A percentile compares a stretch with the other conserved stretches of the same genome.
phyloP scores from a whole-genome alignment of 2,888 invertebrate genomes.

The Callosobruchus maculatus region DNA sequence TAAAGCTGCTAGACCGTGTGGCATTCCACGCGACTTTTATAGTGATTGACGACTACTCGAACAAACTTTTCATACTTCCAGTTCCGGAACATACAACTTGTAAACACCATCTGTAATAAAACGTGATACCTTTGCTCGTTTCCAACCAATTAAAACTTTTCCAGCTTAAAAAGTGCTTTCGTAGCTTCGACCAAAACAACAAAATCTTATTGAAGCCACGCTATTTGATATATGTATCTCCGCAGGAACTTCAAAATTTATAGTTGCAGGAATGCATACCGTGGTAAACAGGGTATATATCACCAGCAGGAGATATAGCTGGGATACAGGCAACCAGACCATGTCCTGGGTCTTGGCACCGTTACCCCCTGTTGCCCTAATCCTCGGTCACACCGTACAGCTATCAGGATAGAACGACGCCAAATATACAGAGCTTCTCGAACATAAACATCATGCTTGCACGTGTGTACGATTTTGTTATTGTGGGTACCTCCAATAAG shows the following conservation, averaged over 20 bases:
- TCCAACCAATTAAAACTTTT: not conserved
- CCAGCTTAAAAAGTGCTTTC: not conserved
- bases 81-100: not conserved
- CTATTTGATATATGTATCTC: not conserved
- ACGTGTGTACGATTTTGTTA: too few species aligned
- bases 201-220: not conserved
- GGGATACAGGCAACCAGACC: not conserved
- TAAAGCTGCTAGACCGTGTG: too few species aligned
- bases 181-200: not conserved
- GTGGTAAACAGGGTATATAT: not conserved
- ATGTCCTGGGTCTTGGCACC: not conserved
- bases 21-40: too few species aligned
- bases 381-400: not conserved
- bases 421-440: not conserved
- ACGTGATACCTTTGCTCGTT: not conserved
- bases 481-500: too few species aligned
- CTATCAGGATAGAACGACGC: not conserved
- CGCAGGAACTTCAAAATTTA: not conserved
- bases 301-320: not conserved
- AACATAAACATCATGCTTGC: too few species aligned
- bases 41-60: not conserved
- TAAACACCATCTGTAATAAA: not conserved
- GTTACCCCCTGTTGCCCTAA: not conserved
- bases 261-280: not conserved
- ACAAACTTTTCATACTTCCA: not conserved